These are phyloP conservation scores for Lepidurus couesii DNA, from an alignment of 1,140 invertebrate genomes.

Conservation along the genomic window DNA sequence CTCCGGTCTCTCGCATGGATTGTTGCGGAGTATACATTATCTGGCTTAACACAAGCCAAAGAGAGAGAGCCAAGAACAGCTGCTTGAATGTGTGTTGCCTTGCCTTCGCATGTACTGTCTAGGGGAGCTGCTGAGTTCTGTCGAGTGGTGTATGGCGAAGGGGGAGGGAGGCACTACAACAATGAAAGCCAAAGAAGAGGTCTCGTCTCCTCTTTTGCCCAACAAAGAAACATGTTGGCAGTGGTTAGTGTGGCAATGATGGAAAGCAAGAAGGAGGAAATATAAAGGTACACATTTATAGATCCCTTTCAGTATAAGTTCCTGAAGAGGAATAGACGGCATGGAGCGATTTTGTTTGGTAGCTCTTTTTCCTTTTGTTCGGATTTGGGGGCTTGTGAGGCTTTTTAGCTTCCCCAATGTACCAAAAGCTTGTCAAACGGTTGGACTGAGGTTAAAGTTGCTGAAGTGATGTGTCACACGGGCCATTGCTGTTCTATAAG, in stretches of 20 bases:
- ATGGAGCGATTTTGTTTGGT: not conserved
- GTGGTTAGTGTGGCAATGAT: slow-evolving; percentile 21
- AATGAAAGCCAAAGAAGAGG: not conserved
- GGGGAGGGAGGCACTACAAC: not conserved
- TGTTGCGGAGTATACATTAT: slow-evolving; percentile 7
- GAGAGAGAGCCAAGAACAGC: not conserved
- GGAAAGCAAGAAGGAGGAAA: not conserved
- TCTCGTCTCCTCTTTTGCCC: not conserved
- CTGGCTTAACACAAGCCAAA: not conserved
- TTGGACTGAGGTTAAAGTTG: slow-evolving; percentile 14
- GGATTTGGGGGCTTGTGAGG: slow-evolving; percentile 4
- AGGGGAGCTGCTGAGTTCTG: not conserved
- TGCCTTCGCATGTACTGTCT: not conserved
- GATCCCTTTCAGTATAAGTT: not conserved
- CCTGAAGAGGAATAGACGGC: not conserved
- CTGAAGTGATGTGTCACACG: slow-evolving; percentile 17
- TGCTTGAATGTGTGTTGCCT: not conserved
- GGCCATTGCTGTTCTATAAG: slow-evolving; percentile 1
- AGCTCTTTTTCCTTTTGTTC: not conserved
- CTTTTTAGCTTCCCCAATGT: not conserved
- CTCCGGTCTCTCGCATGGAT: slow-evolving; percentile 17
- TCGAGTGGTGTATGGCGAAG: not conserved
- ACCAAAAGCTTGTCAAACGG: not conserved
- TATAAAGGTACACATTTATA: not conserved
- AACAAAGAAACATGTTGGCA: slow-evolving; percentile 6